Percentiles rank a stretch among this genome's conserved stretches.
Evolutionary conservation across 2,113 vertebrate genomes (phyloP).

Genomic region (Heterotilapia buettikoferi): DNA sequence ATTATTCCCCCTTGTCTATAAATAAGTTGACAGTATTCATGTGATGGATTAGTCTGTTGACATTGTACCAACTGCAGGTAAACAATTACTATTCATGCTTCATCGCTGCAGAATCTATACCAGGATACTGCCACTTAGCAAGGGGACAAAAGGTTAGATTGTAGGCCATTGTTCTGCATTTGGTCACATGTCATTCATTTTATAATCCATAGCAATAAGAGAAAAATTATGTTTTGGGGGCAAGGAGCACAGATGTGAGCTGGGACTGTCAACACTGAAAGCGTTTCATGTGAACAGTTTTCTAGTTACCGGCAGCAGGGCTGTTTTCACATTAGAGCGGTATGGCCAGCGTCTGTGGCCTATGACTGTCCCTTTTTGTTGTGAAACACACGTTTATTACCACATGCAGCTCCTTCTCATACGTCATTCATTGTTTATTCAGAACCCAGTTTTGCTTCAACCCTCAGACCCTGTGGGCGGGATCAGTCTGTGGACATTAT

Average conservation of each 20-base stretch:
- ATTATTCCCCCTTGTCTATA: conserved; percentile 66
- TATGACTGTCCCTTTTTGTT: conserved; percentile 4
- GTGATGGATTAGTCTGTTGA: conserved; percentile 67
- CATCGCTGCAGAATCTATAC: conserved; percentile 63
- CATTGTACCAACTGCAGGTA: conserved; percentile 68
- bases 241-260: background rate
- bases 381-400: conserved; percentile 8
- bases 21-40: conserved; percentile 60
- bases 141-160: conserved; percentile 53
- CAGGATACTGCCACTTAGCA: conserved; percentile 66
- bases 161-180: conserved; percentile 51
- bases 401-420: conserved; percentile 4
- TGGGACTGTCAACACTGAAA: background rate
- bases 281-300: background rate
- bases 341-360: background rate
- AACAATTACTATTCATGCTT: conserved; percentile 71
- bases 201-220: background rate
- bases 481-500: conserved; percentile 61
- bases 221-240: background rate
- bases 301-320: background rate
- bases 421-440: conserved; percentile 53
- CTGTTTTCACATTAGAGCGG: background rate
- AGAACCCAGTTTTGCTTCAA: conserved; percentile 29
- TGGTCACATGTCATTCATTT: conserved; percentile 49
- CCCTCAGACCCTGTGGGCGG: conserved; percentile 36